Evolutionary conservation across 2,113 vertebrate species (phyloP).

Genomic region (Peromyscus polionotus): DNA sequence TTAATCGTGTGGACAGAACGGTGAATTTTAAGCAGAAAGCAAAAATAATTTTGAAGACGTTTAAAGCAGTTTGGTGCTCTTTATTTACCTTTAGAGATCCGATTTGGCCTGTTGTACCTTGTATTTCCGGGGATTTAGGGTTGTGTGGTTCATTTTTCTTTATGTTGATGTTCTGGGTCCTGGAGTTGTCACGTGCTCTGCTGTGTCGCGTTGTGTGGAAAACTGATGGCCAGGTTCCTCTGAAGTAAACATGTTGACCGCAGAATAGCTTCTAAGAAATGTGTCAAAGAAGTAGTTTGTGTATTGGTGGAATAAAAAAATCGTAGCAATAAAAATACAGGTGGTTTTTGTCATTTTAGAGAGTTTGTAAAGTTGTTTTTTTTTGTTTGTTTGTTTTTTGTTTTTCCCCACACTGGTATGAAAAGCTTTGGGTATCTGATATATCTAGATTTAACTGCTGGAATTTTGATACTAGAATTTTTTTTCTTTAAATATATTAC

Average conservation of each 20-base stretch:
- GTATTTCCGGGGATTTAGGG: not conserved
- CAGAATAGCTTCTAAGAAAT: not conserved
- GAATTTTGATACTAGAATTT: slow-evolving; percentile 30
- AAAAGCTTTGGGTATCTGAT: not conserved
- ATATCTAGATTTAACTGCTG: slow-evolving; percentile 63
- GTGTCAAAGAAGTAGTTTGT: not conserved
- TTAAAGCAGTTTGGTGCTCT: slow-evolving; percentile 29
- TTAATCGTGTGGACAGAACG: not conserved
- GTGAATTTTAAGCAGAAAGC: slow-evolving; percentile 40
- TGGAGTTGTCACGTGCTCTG: not conserved
- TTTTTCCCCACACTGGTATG: not conserved
- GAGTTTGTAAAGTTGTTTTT: not conserved
- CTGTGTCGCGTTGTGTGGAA: not conserved
- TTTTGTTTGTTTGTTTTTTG: not conserved
- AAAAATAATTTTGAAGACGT: not conserved
- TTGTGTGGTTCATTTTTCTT: not conserved
- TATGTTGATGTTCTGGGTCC: not conserved
- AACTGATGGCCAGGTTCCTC: not conserved
- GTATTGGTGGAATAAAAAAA: not conserved
- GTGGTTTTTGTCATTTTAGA: slow-evolving; percentile 15
- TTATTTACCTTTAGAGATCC: not conserved
- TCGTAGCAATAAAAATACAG: not conserved
- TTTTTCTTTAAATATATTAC: not conserved
- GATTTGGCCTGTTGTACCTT: not conserved
- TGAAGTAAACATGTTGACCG: slow-evolving; percentile 2